Evolutionary conservation across 2,797 vertebrate genomes (phyloP), one percentile per base, ranked within the genome.

Genomic region (Falco berigora): DNA sequence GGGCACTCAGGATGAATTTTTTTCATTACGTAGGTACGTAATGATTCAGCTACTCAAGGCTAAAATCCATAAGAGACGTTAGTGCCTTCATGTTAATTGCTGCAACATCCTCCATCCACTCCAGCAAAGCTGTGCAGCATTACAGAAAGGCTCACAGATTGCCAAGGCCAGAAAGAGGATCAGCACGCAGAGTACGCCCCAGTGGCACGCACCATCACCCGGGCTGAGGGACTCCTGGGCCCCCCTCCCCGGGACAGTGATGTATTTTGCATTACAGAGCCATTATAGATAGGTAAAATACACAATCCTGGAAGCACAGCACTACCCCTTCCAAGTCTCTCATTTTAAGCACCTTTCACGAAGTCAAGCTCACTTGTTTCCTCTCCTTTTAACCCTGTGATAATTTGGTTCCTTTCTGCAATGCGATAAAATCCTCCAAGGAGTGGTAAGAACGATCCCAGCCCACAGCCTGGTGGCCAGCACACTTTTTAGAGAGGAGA

Each of bases 11-110:
- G 76, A 77, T 76, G 30, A 52, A 50, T 36, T 63, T 82, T 81
- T 92, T 53, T 88, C 55, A 28, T 88, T 55, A 74, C 32, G 61
- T 63, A 76, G 79, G n/a, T 92, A 86, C 58, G 59, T 75, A 86
- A 88, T 75, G 75, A 80, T 88, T 88, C 78, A 79, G 74, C 74
- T 89, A 64, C 82, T 91, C 58, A 83, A 72, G 64, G 72, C 79
- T 90, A 86, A 93, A 93, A 91, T 68, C 92, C 50, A 2, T 71
- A 72, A 79, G 61, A 91, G 40, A 61, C 17, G 47, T 52, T 79
- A 91, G 84, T 69, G 71, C 71, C 78, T 76, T 92, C n/a, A 36
- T 2, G 3, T 72, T 93, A 67, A 73, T 59, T 79, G 63, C 68
- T 74, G 71, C 4, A 4, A 87, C 80, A 85, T 20, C 44, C 18